Percentiles rank a stretch among this genome's conserved stretches.
Evolutionary conservation across 1,140 invertebrate species (phyloP).

Genomic region (Plectrocnemia conspersa): DNA sequence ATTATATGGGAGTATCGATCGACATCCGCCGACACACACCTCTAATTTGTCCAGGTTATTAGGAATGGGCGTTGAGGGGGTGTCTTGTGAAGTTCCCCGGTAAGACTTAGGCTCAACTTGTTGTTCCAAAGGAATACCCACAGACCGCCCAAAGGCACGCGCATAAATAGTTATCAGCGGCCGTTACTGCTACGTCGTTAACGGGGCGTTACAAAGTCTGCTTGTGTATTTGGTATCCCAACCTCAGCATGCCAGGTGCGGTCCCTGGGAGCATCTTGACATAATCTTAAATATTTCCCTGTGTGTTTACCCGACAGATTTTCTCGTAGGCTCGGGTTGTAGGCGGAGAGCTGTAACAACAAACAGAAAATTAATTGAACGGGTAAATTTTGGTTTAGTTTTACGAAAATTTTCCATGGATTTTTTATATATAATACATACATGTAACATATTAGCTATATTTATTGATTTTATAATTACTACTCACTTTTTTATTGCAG

Average conservation of each 20-base stretch:
- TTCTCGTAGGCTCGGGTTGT: no score
- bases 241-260: slow-evolving; percentile 2
- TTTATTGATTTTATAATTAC: no score
- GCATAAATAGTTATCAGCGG: slow-evolving; percentile 15
- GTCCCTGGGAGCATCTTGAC: slow-evolving; percentile 1
- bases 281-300: neutral
- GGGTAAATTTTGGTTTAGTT: no score
- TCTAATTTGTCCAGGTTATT: slow-evolving; percentile 9
- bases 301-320: slow-evolving; percentile 12
- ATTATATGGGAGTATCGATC: neutral
- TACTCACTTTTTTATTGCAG: no score
- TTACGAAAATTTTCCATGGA: neutral
- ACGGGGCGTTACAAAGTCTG: neutral
- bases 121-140: slow-evolving; percentile 2
- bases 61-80: neutral
- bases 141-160: slow-evolving; percentile 7
- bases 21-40: neutral
- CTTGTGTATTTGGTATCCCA: neutral
- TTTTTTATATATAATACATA: no score
- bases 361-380: no score
- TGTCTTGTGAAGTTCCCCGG: neutral
- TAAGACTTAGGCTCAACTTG: slow-evolving; percentile 2
- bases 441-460: no score
- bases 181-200: neutral
- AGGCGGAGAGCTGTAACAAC: no score